A percentile compares a stretch with the other conserved stretches of the same genome.
Evolutionary conservation across 2,888 invertebrate genomes (phyloP).

Genomic region (Oligia strigilis): DNA sequence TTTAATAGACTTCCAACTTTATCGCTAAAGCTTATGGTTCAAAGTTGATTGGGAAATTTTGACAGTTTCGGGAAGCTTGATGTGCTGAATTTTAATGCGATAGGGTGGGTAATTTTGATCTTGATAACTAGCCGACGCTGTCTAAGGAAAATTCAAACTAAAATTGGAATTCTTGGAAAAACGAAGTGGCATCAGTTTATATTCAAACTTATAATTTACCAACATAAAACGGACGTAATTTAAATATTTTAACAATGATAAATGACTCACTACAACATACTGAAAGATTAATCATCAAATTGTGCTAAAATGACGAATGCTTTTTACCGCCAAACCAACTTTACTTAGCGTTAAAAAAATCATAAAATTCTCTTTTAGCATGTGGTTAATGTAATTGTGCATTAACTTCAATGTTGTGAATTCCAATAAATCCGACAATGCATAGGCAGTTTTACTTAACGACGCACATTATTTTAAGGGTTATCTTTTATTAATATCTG

Average conservation of each 20-base stretch:
- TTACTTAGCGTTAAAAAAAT: conserved; percentile 52
- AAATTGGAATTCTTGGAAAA: neutral
- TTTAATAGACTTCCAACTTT: too few relatives aligned
- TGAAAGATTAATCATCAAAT: conserved; percentile 48
- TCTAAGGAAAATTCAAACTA: neutral
- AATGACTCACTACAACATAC: conserved; percentile 48
- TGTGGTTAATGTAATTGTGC: conserved; percentile 69
- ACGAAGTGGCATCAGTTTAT: conserved; percentile 7
- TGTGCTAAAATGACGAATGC: conserved; percentile 40
- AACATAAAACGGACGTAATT: conserved; percentile 35
- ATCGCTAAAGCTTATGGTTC: too few relatives aligned
- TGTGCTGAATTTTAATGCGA: too few relatives aligned
- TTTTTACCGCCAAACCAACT: conserved; percentile 57
- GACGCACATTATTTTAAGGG: conserved; percentile 69
- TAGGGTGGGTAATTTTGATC: neutral
- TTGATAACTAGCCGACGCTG: neutral
- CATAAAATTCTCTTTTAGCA: conserved; percentile 57
- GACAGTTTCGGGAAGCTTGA: too few relatives aligned
- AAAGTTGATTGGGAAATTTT: too few relatives aligned
- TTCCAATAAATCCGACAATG: conserved; percentile 77
- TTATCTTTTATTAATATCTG: conserved; percentile 83
- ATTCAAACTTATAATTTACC: conserved; percentile 10
- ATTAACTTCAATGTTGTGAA: conserved; percentile 71
- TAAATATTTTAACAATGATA: conserved; percentile 35
- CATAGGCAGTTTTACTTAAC: conserved; percentile 83